Percentiles rank a stretch among this genome's conserved stretches.
Conservation (phyloP, 2,797 vertebrate species). For the Ispidina lecontei region DNA sequence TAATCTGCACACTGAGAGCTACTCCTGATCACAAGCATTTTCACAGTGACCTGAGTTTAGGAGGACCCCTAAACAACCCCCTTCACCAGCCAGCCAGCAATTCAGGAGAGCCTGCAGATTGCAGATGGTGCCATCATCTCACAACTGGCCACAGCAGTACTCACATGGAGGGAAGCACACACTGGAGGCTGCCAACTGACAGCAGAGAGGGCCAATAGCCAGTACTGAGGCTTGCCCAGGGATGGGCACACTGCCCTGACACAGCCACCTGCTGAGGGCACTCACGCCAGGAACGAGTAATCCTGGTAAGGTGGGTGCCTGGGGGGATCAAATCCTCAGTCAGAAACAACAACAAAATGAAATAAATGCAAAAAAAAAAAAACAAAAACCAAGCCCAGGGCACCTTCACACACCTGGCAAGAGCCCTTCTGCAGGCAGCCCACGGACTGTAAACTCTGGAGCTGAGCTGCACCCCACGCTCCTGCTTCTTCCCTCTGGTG, state of each 20-base stretch:
- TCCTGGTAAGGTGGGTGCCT: conserved; percentile 10
- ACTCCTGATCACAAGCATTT: neutral
- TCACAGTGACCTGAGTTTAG: neutral
- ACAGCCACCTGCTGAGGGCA: conserved; percentile 41
- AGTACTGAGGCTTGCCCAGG: neutral
- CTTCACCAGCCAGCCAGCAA: neutral
- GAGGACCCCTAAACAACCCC: neutral
- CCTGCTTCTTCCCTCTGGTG: neutral
- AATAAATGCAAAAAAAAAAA: neutral
- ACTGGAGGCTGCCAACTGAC: conserved; percentile 15
- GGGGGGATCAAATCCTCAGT: neutral
- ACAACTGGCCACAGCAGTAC: conserved; percentile 37
- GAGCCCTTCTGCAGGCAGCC: neutral
- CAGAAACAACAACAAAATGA: neutral
- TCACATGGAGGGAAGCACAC: conserved; percentile 40
- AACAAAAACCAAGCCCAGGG: neutral
- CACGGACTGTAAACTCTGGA: neutral
- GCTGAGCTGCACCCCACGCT: fast-evolving
- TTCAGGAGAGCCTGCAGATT: neutral
- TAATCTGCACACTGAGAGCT: neutral
- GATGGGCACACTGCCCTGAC: neutral
- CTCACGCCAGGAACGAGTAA: conserved; percentile 36
- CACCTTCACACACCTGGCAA: neutral
- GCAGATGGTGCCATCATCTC: conserved; percentile 48
- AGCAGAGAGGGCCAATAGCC: conserved; percentile 26